Conservation (phyloP, 1,140 invertebrate genomes). For the Ceratitis capitata region DNA sequence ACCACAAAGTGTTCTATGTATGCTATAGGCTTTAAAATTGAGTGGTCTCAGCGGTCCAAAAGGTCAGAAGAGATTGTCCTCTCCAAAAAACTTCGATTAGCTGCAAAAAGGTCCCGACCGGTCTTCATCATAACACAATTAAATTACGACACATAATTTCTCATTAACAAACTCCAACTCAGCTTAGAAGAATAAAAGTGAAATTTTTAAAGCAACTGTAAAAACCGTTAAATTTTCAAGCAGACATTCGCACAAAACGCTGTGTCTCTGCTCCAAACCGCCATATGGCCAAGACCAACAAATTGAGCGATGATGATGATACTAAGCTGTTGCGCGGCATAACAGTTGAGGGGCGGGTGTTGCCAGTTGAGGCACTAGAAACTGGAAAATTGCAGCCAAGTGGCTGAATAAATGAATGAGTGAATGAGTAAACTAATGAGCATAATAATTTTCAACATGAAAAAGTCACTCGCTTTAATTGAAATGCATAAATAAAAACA, state of each 20-base stretch:
- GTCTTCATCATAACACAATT: no score
- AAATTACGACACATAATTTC: background rate
- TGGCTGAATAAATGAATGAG: slow-evolving; percentile 32
- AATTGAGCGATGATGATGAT: background rate
- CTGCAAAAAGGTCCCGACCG: no score
- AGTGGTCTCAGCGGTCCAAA: no score
- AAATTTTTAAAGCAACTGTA: background rate
- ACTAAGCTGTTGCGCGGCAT: background rate
- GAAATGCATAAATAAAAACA: background rate
- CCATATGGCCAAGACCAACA: background rate
- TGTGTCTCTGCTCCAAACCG: no score
- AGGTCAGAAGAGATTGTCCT: no score
- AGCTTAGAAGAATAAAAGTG: background rate
- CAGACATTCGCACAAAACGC: background rate
- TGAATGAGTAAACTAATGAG: slow-evolving; percentile 25
- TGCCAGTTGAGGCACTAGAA: background rate
- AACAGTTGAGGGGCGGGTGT: background rate
- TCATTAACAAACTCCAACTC: background rate
- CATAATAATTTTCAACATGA: slow-evolving; percentile 19
- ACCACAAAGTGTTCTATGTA: no score
- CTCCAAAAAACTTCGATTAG: no score
- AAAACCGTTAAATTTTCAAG: background rate
- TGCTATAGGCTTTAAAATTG: no score
- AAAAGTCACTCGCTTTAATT: slow-evolving; percentile 19
- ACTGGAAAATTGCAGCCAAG: background rate